Evolutionary conservation across 2,113 vertebrate genomes (phyloP), one percentile per base, ranked within the genome.

Genomic region (Halichoeres trimaculatus): DNA sequence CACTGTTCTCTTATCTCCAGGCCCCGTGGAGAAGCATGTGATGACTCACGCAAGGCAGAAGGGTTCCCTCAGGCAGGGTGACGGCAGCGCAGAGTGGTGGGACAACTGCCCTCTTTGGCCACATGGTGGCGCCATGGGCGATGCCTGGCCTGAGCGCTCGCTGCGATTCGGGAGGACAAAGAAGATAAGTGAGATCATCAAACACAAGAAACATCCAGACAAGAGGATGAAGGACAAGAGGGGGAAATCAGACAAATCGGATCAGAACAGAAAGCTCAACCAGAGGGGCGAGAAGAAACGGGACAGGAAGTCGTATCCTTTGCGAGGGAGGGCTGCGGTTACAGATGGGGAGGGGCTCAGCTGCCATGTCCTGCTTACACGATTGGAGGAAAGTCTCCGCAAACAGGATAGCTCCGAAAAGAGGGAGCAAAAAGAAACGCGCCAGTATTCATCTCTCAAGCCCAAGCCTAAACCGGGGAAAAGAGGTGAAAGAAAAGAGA

Each of bases 281-380:
- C 73, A 59, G 23, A 83, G 87, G 65, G 84, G 74, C 1, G 83
- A 91, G 11, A 93, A 96, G 36, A 99, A 97, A 88, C 86, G 81
- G 38, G 89, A 92, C 66, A 90, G 97, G 35, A 99, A 99, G 92
- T 95, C 93, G 1, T 99, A 99, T 86, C 97, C 97, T 0, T 84
- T 99, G 81, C 94, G 97, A 19, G 93, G 95, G 35, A 92, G 96
- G 1, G 61, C 78, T 1, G 90, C 81, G 10, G 47, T 51, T 20
- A 82, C 90, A 8, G 90, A 92, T 2, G 88, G 81, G 5, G 93
- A 93, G 52, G 90, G 89, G 8, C 85, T 93, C 54, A 95, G 95
- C 80, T 98, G 96, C 81, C 96, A 95, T 14, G 97, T 97, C 74
- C 91, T 97, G 14, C 95, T 97, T 60, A 97, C 96, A 1, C 93